These are phyloP conservation scores for Penelope pileata DNA, from an alignment of 2,113 vertebrate genomes.

Conservation along the genomic window DNA sequence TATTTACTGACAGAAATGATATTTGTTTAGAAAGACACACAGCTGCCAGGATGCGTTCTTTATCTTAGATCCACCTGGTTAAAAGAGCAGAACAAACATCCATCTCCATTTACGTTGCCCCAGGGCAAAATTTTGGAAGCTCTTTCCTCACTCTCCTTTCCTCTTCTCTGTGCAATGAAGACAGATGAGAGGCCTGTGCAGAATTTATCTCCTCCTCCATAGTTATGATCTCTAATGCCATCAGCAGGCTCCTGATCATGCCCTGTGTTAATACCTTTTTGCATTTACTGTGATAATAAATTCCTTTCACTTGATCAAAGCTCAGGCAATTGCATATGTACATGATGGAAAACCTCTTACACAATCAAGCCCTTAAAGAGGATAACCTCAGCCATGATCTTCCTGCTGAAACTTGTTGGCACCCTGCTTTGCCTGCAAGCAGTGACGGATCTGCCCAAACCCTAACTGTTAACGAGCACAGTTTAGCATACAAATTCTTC, in stretches of 20 bases:
- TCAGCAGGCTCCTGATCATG: not conserved
- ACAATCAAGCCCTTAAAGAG: conserved; percentile 20
- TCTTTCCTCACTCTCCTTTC: not conserved
- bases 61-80: not conserved
- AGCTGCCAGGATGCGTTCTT: not conserved
- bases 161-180: not conserved
- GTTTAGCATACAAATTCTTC: not conserved
- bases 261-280: conserved; percentile 29
- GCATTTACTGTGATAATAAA: not conserved
- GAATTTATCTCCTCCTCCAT: not conserved
- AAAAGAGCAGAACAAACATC: not conserved
- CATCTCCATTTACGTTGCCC: not conserved
- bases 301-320: not conserved
- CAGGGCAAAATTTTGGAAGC: not conserved
- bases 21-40: not conserved
- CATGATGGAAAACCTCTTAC: conserved; percentile 43
- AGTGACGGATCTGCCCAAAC: not conserved
- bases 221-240: not conserved
- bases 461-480: not conserved
- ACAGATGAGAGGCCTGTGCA: not conserved
- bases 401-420: not conserved
- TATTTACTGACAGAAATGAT: not conserved
- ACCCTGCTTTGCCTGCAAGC: not conserved
- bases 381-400: not conserved
- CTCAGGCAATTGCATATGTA: not conserved